Conservation (phyloP, 2,797 vertebrate species). For the Esox lucius region DNA sequence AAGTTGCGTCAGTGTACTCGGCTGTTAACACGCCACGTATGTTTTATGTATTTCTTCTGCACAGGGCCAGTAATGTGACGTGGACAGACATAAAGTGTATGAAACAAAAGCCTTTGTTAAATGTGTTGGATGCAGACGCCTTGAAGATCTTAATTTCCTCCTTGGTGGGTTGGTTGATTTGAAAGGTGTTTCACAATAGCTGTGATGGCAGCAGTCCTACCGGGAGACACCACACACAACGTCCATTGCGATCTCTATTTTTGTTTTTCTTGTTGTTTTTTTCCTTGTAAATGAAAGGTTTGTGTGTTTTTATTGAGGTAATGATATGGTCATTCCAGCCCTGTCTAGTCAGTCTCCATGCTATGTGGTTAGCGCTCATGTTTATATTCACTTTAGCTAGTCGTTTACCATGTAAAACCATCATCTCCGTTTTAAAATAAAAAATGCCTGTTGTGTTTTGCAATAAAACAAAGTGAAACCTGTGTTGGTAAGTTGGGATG, state of each 20-base stretch:
- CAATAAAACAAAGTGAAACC: slow-evolving; percentile 99
- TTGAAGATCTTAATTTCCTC: slow-evolving; percentile 99
- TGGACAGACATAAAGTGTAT: slow-evolving; percentile 99
- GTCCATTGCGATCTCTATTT: slow-evolving; percentile 48
- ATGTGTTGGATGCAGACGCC: slow-evolving; percentile 99
- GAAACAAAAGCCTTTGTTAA: slow-evolving; percentile 90
- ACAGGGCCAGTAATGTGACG: slow-evolving; percentile 99
- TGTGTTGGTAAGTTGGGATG: slow-evolving; percentile 99
- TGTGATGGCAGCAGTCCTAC: slow-evolving; percentile 77
- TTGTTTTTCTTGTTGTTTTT: slow-evolving; percentile 51
- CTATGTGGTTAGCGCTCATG: slow-evolving; percentile 97
- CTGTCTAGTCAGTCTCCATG: slow-evolving; percentile 72
- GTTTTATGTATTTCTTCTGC: slow-evolving; percentile 99
- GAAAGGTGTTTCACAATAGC: slow-evolving; percentile 85
- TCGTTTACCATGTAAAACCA: slow-evolving; percentile 95
- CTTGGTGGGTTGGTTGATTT: slow-evolving; percentile 78
- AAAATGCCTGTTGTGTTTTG: slow-evolving; percentile 93
- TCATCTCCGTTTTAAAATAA: slow-evolving; percentile 95
- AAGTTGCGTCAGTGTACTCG: slow-evolving; percentile 87
- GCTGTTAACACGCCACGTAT: slow-evolving; percentile 99
- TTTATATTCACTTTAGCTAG: slow-evolving; percentile 98
- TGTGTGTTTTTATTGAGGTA: slow-evolving; percentile 95
- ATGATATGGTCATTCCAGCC: slow-evolving; percentile 99
- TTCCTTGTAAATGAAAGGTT: slow-evolving; percentile 98
- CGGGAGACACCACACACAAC: slow-evolving; percentile 77